A percentile compares a stretch with the other conserved stretches of the same genome.
Conservation (phyloP, 2,888 invertebrate genomes). For the Melikaiella ostensackeni region DNA sequence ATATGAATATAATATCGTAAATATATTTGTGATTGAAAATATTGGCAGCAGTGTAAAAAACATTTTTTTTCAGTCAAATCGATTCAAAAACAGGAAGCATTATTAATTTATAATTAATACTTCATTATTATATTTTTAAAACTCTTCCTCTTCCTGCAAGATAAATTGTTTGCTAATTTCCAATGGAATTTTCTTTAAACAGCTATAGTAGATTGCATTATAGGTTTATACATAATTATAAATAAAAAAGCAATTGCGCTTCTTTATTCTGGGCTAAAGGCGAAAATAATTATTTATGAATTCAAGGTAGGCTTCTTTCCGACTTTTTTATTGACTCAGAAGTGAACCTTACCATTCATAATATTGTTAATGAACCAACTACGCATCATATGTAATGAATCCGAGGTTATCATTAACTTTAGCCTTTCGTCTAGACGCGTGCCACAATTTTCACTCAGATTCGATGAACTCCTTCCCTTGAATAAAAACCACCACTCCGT, state of each 20-base stretch:
- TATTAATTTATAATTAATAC: neutral
- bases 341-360: neutral
- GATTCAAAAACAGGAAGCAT: neutral
- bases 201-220: neutral
- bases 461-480: neutral
- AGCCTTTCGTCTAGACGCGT: conserved; percentile 14
- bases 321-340: neutral
- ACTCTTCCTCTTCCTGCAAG: neutral
- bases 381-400: neutral
- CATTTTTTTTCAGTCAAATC: neutral
- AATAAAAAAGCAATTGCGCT: neutral
- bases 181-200: too few species aligned
- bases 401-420: conserved; percentile 5
- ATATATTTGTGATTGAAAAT: neutral
- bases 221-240: neutral
- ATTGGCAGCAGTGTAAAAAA: neutral
- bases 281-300: conserved; percentile 1
- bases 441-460: neutral
- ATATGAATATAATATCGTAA: neutral
- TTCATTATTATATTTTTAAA: too few species aligned
- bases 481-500: neutral
- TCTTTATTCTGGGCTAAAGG: neutral
- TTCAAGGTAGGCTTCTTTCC: neutral
- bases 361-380: neutral
- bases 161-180: neutral